Evolutionary conservation across 2,113 vertebrate species (phyloP).

Genomic region (Malurus melanocephalus): DNA sequence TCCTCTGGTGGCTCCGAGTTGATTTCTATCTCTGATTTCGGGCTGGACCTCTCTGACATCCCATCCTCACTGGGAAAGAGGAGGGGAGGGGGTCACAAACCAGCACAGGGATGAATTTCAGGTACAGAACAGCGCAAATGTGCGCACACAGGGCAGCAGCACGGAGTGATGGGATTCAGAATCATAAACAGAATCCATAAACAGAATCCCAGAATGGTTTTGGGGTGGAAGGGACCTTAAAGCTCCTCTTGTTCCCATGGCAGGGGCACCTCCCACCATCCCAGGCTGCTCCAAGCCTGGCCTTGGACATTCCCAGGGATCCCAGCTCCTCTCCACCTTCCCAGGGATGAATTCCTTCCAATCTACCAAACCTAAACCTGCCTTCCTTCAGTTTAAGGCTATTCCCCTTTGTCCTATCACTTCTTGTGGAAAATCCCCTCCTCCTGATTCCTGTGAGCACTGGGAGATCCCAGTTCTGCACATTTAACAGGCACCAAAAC

Average conservation of each 20-base stretch:
- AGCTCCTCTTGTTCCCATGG: neutral
- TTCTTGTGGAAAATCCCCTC: neutral
- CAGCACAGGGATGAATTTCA: neutral
- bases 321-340: neutral
- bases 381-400: neutral
- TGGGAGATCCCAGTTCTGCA: neutral
- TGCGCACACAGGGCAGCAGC: neutral
- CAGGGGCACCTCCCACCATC: neutral
- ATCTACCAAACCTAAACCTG: rapidly evolving
- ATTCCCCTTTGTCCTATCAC: neutral
- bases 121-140: neutral
- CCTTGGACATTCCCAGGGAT: neutral
- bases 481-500: neutral
- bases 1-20: conserved; percentile 86
- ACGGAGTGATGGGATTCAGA: neutral
- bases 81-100: conserved; percentile 54
- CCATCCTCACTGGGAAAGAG: conserved; percentile 81
- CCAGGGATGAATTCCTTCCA: neutral
- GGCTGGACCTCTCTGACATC: conserved; percentile 85
- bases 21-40: conserved; percentile 88
- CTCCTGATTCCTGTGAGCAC: neutral
- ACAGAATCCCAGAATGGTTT: too few relatives aligned
- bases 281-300: too few relatives aligned
- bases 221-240: neutral
- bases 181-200: too few relatives aligned